phyloP scores from a whole-genome alignment of 2,888 invertebrate genomes.

The Leucophenga maculata region DNA sequence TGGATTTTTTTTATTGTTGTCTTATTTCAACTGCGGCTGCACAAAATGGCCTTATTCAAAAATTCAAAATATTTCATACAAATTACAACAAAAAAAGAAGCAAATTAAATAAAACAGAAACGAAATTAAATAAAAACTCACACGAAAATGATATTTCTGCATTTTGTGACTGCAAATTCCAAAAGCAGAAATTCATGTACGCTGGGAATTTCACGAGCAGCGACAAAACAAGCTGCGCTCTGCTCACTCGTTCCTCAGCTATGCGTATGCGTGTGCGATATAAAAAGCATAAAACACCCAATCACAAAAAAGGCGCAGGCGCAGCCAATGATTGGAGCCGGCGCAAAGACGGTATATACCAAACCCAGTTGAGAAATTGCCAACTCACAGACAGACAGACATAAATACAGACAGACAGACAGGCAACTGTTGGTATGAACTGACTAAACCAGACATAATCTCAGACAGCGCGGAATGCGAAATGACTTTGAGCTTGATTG shows the following conservation, averaged over 20 bases:
- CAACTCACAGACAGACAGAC: constrained; percentile 36
- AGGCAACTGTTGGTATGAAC: constrained; percentile 1
- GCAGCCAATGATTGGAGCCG: constrained; percentile 44
- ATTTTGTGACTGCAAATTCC: constrained; percentile 32
- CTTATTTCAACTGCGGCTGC: constrained; percentile 13
- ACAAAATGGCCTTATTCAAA: constrained; percentile 55
- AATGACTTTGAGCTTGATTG: constrained; percentile 27
- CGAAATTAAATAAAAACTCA: constrained; percentile 32
- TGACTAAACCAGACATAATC: constrained; percentile 63
- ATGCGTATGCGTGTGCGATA: constrained; percentile 27
- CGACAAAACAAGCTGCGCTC: constrained; percentile 1
- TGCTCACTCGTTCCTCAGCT: background rate
- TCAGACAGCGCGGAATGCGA: constrained; percentile 64
- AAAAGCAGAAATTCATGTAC: constrained; percentile 51
- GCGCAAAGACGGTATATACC: background rate
- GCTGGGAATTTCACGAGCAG: constrained; percentile 50
- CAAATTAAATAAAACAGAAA: constrained; percentile 22
- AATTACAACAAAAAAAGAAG: constrained; percentile 53
- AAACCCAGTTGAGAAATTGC: constrained; percentile 30
- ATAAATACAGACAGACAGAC: constrained; percentile 33
- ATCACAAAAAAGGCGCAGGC: constrained; percentile 52
- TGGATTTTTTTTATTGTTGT: background rate
- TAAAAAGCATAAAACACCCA: constrained; percentile 39
- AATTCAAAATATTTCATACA: constrained; percentile 62
- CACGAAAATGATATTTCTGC: constrained; percentile 57